Evolutionary conservation across 2,888 invertebrate species (phyloP).

Genomic region (Kryphioiulus occultus): DNA sequence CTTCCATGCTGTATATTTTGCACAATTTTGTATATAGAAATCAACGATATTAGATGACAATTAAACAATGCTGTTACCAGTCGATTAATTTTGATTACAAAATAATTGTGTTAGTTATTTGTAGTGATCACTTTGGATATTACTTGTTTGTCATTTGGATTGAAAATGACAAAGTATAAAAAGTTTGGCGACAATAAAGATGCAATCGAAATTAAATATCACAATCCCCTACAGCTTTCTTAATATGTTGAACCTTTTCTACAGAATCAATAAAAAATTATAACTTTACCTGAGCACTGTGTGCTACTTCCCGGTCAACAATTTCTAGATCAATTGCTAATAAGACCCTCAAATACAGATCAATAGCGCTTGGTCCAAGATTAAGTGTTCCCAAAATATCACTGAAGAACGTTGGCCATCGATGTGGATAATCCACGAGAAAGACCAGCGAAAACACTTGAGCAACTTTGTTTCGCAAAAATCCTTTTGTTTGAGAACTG

Average conservation of each 20-base stretch:
- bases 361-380: slow-evolving; percentile 62
- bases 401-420: slow-evolving; percentile 67
- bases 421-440: slow-evolving; percentile 66
- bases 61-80: too few species aligned
- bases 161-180: too few species aligned
- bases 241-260: too few species aligned
- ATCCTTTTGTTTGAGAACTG: slow-evolving; percentile 60
- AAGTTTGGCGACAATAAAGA: too few species aligned
- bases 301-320: slow-evolving; percentile 64
- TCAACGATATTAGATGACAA: too few species aligned
- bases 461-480: slow-evolving; percentile 67
- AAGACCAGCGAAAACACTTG: slow-evolving; percentile 67
- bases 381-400: slow-evolving; percentile 63
- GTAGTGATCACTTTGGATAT: too few species aligned
- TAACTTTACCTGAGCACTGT: slow-evolving; percentile 56
- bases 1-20: neutral
- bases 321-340: slow-evolving; percentile 68
- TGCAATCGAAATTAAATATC: too few species aligned
- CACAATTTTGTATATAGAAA: neutral
- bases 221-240: too few species aligned
- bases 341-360: slow-evolving; percentile 66
- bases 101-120: too few species aligned
- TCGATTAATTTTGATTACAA: too few species aligned
- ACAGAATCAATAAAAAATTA: slow-evolving; percentile 17
- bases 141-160: too few species aligned